A percentile compares a stretch with the other conserved stretches of the same genome.
These are phyloP conservation scores for Patella ulyssiponensis DNA, from an alignment of 2,888 invertebrate species.

Conservation along the genomic window DNA sequence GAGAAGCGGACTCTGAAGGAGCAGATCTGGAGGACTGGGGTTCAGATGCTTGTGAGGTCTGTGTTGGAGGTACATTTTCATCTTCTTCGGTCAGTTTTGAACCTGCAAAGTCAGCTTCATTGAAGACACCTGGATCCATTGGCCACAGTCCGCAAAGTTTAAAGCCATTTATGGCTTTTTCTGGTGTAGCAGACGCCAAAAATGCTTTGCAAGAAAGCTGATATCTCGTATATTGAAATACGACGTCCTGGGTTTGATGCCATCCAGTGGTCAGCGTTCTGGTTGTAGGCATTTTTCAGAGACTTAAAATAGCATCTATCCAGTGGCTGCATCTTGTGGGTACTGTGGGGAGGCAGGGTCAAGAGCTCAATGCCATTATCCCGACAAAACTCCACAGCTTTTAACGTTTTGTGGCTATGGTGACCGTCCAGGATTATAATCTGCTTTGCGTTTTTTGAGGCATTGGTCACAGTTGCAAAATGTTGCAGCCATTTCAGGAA, in stretches of 20 bases:
- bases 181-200: constrained; percentile 34
- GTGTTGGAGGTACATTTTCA: constrained; percentile 19
- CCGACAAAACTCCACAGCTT: constrained; percentile 61
- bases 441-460: constrained; percentile 48
- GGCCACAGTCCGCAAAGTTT: constrained; percentile 23
- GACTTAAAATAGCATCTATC: constrained; percentile 48
- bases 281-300: constrained; percentile 44
- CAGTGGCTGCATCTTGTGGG: constrained; percentile 56
- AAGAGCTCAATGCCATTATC: constrained; percentile 63
- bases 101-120: constrained; percentile 8
- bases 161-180: constrained; percentile 37
- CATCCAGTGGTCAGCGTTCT: constrained; percentile 42
- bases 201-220: constrained; percentile 41
- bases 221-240: constrained; percentile 38
- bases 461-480: constrained; percentile 61
- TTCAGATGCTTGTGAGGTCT: background rate
- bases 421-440: constrained; percentile 70
- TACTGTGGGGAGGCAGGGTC: constrained; percentile 67
- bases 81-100: constrained; percentile 8
- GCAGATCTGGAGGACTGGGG: no score
- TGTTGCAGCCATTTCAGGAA: constrained; percentile 64
- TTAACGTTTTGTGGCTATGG: constrained; percentile 51
- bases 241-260: constrained; percentile 36
- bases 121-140: constrained; percentile 10
- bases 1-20: no score